Conservation (phyloP, 2,113 vertebrate genomes). For the Guaruba guarouba region DNA sequence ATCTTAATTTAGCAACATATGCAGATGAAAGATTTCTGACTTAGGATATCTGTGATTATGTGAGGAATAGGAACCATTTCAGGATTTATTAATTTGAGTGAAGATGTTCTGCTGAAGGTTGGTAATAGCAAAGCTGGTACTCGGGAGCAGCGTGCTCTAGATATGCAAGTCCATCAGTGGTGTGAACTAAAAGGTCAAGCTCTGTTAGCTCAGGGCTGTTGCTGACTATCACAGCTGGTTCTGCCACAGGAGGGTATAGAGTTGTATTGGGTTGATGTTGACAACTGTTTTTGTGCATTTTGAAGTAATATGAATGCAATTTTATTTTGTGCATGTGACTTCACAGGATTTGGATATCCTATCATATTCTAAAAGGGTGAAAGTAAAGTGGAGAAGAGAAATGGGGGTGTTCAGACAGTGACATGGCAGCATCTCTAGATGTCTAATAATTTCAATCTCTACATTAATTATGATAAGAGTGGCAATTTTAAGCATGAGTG, state of each 20-base stretch:
- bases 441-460: constrained; percentile 4
- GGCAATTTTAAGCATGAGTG: constrained; percentile 1
- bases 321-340: not conserved
- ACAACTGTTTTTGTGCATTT: not conserved
- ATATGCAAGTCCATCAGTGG: fast-evolving
- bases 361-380: not conserved
- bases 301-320: not conserved
- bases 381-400: not conserved
- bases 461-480: not conserved
- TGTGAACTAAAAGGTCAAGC: not conserved
- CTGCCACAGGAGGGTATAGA: not conserved
- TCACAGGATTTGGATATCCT: not conserved
- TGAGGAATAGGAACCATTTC: not conserved
- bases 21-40: not conserved
- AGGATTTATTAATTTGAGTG: not conserved
- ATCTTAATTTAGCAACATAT: constrained; percentile 12
- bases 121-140: not conserved
- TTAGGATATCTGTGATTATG: not conserved
- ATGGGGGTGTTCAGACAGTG: not conserved
- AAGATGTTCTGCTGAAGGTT: not conserved
- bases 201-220: not conserved
- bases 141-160: not conserved
- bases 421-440: not conserved
- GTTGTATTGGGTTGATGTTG: not conserved
- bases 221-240: not conserved